A percentile compares a stretch with the other conserved stretches of the same genome.
Conservation (phyloP, 2,888 invertebrate genomes). For the Cerastis leucographa region DNA sequence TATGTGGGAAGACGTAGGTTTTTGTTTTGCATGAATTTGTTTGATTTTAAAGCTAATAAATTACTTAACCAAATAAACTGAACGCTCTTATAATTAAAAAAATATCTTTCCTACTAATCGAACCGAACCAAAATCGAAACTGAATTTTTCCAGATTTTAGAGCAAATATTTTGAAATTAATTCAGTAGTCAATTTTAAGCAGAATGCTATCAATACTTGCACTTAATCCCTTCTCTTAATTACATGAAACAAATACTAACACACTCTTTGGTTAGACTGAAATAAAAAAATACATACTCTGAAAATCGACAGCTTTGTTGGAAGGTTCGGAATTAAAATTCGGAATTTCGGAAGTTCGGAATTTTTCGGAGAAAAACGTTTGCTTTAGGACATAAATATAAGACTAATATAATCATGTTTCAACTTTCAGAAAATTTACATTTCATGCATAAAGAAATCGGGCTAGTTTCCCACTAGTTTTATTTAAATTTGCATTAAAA, state of each 20-base stretch:
- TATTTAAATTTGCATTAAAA: slow-evolving; percentile 1
- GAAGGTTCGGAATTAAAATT: no score
- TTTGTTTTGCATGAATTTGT: not conserved
- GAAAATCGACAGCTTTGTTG: not conserved
- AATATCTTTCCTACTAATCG: not conserved
- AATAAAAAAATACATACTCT: not conserved
- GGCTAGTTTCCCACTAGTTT: not conserved
- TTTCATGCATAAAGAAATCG: slow-evolving; percentile 6
- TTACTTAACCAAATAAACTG: not conserved
- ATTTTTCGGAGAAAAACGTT: not conserved
- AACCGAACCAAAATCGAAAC: no score
- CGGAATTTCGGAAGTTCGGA: no score
- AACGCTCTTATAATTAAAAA: not conserved
- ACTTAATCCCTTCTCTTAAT: not conserved
- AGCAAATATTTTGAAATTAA: not conserved
- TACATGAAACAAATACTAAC: not conserved
- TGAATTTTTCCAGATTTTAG: not conserved
- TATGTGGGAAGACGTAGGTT: not conserved
- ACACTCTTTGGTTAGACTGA: not conserved
- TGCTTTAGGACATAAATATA: slow-evolving; percentile 6
- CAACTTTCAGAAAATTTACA: slow-evolving; percentile 2
- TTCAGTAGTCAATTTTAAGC: not conserved
- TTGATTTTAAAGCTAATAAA: not conserved
- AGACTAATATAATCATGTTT: slow-evolving; percentile 3
- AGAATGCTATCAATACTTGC: not conserved